Evolutionary conservation across 2,888 invertebrate genomes (phyloP).

Genomic region (Polymixis flavicincta): DNA sequence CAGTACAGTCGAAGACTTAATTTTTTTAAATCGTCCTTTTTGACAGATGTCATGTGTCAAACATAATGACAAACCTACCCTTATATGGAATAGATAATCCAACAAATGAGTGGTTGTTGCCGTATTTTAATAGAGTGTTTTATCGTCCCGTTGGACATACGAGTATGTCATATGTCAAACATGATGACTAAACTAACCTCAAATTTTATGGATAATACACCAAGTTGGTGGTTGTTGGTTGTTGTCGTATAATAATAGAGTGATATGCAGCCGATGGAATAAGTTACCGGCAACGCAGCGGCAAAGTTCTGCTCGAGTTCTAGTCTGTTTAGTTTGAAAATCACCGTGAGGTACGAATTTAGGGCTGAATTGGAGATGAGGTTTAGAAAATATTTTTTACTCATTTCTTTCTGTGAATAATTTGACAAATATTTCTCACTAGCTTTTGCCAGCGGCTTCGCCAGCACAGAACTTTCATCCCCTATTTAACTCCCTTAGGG

Average conservation of each 20-base stretch:
- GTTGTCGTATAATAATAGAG: slow-evolving; percentile 68
- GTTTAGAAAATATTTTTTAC: no score
- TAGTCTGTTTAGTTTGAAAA: slow-evolving; percentile 66
- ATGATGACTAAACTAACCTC: background rate
- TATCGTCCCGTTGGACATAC: background rate
- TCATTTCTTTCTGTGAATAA: no score
- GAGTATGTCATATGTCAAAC: slow-evolving; percentile 20
- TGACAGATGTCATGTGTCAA: slow-evolving; percentile 26
- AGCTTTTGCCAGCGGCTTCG: no score
- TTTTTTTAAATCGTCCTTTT: background rate
- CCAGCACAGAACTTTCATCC: no score
- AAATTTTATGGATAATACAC: slow-evolving; percentile 22
- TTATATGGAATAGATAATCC: slow-evolving; percentile 15
- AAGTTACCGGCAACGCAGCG: slow-evolving; percentile 73
- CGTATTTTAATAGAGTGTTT: slow-evolving; percentile 69
- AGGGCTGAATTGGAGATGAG: background rate
- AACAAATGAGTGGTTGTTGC: slow-evolving; percentile 36
- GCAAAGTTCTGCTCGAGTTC: slow-evolving; percentile 67
- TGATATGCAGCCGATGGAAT: slow-evolving; percentile 71
- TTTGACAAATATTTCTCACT: no score
- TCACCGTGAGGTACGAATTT: slow-evolving; percentile 44
- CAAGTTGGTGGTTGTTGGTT: slow-evolving; percentile 36
- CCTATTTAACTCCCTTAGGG: no score
- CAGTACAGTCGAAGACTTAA: background rate
- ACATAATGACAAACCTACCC: background rate